A percentile compares a stretch with the other conserved stretches of the same genome.
Evolutionary conservation across 2,113 vertebrate species (phyloP).

Genomic region (Elephas maximus): DNA sequence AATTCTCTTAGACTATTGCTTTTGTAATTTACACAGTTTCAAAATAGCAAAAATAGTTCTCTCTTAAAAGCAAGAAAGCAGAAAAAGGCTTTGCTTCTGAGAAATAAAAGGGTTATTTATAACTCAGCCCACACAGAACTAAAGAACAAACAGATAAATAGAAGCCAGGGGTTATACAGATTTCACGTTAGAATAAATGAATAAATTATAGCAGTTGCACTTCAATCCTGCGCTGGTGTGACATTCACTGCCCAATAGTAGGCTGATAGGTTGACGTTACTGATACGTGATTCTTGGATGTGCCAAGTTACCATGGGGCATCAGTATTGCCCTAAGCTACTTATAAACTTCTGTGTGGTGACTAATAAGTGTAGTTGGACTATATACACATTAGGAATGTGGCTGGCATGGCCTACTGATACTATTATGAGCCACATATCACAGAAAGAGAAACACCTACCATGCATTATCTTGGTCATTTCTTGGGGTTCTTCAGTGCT

Average conservation of each 20-base stretch:
- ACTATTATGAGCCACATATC: background rate
- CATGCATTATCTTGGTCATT: background rate
- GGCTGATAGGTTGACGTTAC: background rate
- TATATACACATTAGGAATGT: conserved; percentile 9
- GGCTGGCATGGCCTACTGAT: background rate
- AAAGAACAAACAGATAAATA: conserved; percentile 17
- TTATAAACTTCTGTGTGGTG: background rate
- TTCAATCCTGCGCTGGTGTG: background rate
- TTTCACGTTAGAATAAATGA: conserved; percentile 21
- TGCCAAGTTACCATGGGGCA: background rate
- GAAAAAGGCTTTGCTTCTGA: conserved; percentile 57
- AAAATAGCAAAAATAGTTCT: conserved; percentile 55
- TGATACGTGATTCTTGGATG: background rate
- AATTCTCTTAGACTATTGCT: conserved; percentile 10
- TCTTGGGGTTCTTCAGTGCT: background rate
- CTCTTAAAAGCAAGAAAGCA: conserved; percentile 60
- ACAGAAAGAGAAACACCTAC: background rate
- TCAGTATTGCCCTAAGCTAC: background rate
- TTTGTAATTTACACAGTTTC: background rate
- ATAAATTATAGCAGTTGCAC: background rate
- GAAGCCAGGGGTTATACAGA: background rate
- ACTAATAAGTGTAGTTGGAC: conserved; percentile 8
- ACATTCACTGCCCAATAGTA: background rate
- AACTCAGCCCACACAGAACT: background rate
- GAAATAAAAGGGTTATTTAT: conserved; percentile 51